phyloP scores from a whole-genome alignment of 2,797 vertebrate genomes.

The Peromyscus eremicus region DNA sequence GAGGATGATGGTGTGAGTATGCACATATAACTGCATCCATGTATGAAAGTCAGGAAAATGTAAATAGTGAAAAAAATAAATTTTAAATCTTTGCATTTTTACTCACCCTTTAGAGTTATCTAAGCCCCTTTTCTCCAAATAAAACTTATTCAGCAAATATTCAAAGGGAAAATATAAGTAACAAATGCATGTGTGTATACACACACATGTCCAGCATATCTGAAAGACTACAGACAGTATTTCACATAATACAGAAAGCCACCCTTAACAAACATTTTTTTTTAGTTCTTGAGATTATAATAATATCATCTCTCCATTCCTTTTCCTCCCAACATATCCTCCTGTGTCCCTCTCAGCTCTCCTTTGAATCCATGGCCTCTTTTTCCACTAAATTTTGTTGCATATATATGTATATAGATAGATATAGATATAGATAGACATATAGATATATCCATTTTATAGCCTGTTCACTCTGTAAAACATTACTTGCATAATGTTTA shows the following conservation, averaged over 20 bases:
- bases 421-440: no score
- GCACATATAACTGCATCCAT: background rate
- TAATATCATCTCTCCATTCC: background rate
- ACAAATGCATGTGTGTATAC: background rate
- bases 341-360: background rate
- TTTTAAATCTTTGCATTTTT: background rate
- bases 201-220: background rate
- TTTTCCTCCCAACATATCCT: background rate
- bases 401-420: no score
- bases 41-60: background rate
- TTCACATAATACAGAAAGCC: background rate
- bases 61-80: background rate
- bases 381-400: background rate
- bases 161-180: background rate
- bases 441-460: no score
- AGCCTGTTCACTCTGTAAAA: background rate
- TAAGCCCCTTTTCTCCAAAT: constrained; percentile 11
- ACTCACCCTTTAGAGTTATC: background rate
- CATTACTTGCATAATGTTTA: background rate
- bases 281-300: background rate
- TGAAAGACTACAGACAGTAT: background rate
- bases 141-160: constrained; percentile 3
- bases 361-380: background rate
- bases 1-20: background rate
- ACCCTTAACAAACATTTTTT: background rate